Evolutionary conservation across 2,113 vertebrate genomes (phyloP).

Genomic region (Gallinago jamesoni): DNA sequence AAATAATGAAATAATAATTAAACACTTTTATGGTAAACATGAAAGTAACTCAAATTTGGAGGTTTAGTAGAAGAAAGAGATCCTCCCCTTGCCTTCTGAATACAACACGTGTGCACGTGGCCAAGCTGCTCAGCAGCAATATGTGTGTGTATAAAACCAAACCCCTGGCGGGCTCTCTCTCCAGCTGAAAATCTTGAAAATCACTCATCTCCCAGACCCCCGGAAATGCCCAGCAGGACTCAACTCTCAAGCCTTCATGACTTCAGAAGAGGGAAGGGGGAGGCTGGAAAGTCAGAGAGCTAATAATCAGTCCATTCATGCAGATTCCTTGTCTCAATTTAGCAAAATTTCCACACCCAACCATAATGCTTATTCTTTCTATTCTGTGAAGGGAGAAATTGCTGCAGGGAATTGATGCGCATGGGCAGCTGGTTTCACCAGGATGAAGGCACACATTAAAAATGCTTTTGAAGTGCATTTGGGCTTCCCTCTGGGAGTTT

Average conservation of each 20-base stretch:
- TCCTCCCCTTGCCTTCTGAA: background rate
- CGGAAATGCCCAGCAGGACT: background rate
- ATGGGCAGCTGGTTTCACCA: slow-evolving; percentile 49
- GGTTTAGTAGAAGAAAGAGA: background rate
- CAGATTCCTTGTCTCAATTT: background rate
- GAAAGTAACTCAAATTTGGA: background rate
- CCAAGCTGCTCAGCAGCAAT: background rate
- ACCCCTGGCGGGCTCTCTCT: background rate
- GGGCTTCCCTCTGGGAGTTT: slow-evolving; percentile 28
- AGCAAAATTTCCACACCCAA: slow-evolving; percentile 1
- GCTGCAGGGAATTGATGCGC: slow-evolving; percentile 34
- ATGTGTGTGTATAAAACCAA: background rate
- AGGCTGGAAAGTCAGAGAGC: background rate
- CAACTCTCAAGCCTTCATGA: background rate
- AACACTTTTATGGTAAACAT: background rate
- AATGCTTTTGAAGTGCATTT: slow-evolving; percentile 44
- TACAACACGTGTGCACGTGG: background rate
- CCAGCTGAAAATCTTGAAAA: background rate
- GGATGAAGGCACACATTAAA: slow-evolving; percentile 49
- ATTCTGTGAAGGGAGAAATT: background rate
- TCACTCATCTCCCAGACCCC: background rate
- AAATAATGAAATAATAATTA: background rate
- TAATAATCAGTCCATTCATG: background rate
- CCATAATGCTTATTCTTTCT: slow-evolving; percentile 8
- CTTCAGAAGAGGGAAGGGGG: background rate